Conservation (phyloP, 2,113 vertebrate species). For the Nestor notabilis region DNA sequence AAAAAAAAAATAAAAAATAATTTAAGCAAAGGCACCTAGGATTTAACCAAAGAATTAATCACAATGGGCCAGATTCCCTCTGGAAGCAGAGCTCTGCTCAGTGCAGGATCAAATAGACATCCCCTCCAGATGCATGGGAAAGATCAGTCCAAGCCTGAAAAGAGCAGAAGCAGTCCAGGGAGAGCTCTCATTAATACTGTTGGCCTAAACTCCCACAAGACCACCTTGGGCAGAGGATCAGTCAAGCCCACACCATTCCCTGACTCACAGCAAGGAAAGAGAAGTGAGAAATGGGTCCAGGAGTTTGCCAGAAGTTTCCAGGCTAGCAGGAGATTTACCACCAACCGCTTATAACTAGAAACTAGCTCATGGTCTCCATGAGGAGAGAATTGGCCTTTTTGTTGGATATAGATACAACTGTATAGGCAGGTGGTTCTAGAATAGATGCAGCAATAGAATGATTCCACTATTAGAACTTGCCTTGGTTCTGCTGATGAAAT, state of each 20-base stretch:
- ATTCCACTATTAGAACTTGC: not conserved
- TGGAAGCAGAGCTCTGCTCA: not conserved
- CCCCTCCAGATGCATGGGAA: not conserved
- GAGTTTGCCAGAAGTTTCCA: not conserved
- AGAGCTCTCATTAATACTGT: not conserved
- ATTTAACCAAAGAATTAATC: constrained; percentile 29
- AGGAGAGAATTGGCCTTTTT: not conserved
- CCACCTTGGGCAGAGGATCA: not conserved
- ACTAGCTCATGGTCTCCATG: not conserved
- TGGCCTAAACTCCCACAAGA: not conserved
- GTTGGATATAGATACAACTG: not conserved
- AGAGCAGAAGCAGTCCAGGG: not conserved
- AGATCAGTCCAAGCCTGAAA: not conserved
- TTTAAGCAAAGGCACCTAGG: not conserved
- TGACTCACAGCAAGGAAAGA: not conserved
- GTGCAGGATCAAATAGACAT: not conserved
- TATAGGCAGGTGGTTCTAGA: not conserved
- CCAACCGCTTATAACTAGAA: not conserved
- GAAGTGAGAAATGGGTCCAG: not conserved
- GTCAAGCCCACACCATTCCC: not conserved
- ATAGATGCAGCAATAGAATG: not conserved
- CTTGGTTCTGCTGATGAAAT: not conserved
- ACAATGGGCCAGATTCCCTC: not conserved
- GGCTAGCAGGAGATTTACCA: not conserved
- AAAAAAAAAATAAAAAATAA: too few relatives aligned